Evolutionary conservation across 2,113 vertebrate species (phyloP), one percentile per base, ranked within the genome.

Genomic region (Lophotis ruficrista): DNA sequence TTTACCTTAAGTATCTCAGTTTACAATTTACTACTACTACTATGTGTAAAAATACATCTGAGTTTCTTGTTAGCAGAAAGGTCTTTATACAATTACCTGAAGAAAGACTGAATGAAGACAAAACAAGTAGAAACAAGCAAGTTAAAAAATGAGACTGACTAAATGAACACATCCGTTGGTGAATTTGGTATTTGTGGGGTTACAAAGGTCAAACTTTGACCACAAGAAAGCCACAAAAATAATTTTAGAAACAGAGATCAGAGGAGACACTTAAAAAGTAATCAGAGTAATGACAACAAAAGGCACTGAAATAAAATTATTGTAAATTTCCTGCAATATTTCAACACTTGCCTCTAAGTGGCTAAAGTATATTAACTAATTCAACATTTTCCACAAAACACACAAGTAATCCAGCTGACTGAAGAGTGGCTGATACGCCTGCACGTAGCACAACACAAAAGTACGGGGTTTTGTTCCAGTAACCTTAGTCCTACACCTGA

Each of bases 361-460:
- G 28, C 24, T 57, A 0, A 65, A 24, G 7, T 10, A 3, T 7
- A 70, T 33, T n/a, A 76, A 75, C 3, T 23, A 91, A 50, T 15
- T 31, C 18, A 62, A 13, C 0, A 38, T 38, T 70, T 91, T 62
- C 37, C 27, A 73, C 25, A 72, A 35, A 73, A 72, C 3, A 9
- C 24, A 41, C 6, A n/a, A n/a, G 11, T 9, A 75, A 75, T 64
- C 14, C 54, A 78, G 31, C 9, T 27, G 47, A 24, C 1, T 64
- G 35, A n/a, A 57, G 35, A 61, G 18, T 20, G 13, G 9, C 0
- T 64, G 50, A 43, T n/a, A 28, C 2, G 23, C 2, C 21, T 51
- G 7, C 5, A 14, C 0, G 10, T 4, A 27, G 28, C 23, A 38
- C 61, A 64, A 33, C 28, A 0, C 19, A 23, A 70, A 10, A 48